Evolutionary conservation across 2,797 vertebrate genomes (phyloP), one percentile per base, ranked within the genome.

Genomic region (Hapalemur alaotrensis): DNA sequence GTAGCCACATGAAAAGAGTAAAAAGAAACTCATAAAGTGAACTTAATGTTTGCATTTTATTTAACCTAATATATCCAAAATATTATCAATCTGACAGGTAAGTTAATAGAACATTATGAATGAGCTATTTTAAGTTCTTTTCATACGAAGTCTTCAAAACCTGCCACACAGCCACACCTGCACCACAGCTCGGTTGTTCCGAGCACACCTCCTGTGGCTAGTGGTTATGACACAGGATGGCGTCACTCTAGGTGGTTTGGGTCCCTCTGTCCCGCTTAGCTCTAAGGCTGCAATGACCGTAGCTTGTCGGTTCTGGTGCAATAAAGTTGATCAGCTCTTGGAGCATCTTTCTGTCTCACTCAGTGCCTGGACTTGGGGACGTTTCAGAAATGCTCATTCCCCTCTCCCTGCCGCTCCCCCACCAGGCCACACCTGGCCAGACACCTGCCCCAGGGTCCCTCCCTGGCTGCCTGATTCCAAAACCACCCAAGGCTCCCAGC

Each of bases 191-290:
- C n/a, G 3, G 35, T 28, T 12, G 32, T 28, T 63, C 43, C 15
- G 6, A 28, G 67, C 82, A 63, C 61, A 3, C 28, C 38, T 73
- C 50, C 7, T 0, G 0, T 2, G 41, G 48, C 48, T 8, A 0
- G 69, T 30, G 76, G 22, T 61, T 20, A 35, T 46, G 2, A 3
- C 2, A 32, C 0, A 22, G 14, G 8, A 57, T 0, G 0, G 20
- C 1, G 0, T 7, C 5, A 22, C 23, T 46, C 9, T 32, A 17
- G 38, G 22, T 15, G 14, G 43, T 38, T 38, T 57, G 43, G 59
- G 52, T 11, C 11, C 57, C 73, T 12, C 79, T 18, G 18, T 54
- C 48, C 8, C 30, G 0, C 50, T 76, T 50, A 23, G 13, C n/a
- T 30, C 5, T 9, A 35, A 61, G 75, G 50, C 59, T 28, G 1